These are phyloP conservation scores for Balearica regulorum DNA, from an alignment of 2,797 vertebrate genomes.

Conservation along the genomic window DNA sequence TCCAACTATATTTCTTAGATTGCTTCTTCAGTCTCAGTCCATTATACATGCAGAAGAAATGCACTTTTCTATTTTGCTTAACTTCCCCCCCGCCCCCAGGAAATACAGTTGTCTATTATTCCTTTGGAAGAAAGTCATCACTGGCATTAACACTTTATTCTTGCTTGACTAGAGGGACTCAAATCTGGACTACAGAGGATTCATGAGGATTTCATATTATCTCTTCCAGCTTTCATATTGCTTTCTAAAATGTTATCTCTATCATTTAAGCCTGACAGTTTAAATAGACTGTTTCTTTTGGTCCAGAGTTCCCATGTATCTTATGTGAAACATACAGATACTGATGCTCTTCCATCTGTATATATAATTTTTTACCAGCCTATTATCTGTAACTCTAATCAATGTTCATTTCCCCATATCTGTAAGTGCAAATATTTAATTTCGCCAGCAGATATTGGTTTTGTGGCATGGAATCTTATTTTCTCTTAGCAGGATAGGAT, in stretches of 20 bases:
- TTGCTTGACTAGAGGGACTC: background rate
- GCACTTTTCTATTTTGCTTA: background rate
- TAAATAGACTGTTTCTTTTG: background rate
- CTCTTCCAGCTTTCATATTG: background rate
- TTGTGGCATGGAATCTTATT: background rate
- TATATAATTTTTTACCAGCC: background rate
- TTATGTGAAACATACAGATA: background rate
- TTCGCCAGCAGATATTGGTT: background rate
- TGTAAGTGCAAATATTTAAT: background rate
- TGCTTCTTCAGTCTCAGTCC: background rate
- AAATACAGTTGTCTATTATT: background rate
- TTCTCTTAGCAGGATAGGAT: background rate
- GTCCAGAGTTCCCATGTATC: background rate
- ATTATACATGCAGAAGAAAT: background rate
- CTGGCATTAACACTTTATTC: background rate
- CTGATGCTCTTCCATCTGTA: background rate
- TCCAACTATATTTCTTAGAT: background rate
- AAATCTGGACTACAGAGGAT: background rate
- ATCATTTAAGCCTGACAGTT: background rate
- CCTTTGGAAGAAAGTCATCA: background rate
- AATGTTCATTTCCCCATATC: background rate
- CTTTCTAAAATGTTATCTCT: background rate
- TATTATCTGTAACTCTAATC: background rate
- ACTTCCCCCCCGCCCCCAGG: accelerated
- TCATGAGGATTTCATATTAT: background rate